Percentiles rank a stretch among this genome's conserved stretches.
Conservation (phyloP, 2,113 vertebrate genomes). For the Eptesicus fuscus region DNA sequence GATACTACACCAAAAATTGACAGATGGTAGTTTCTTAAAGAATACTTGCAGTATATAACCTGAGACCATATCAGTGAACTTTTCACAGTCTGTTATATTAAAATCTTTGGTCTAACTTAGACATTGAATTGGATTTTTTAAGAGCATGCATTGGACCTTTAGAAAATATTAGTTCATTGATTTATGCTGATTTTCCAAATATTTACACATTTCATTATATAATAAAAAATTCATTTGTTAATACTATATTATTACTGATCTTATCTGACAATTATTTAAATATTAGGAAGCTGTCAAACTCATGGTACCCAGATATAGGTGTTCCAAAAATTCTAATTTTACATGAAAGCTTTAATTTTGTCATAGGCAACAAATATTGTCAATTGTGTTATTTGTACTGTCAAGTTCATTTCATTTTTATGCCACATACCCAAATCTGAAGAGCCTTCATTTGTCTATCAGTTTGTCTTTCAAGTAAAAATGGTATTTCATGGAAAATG, state of each 20-base stretch:
- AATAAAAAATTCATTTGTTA: neutral
- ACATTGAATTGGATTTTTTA: neutral
- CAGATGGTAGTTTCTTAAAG: neutral
- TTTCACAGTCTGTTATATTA: neutral
- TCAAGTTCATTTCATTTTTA: neutral
- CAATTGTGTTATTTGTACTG: neutral
- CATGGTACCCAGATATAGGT: neutral
- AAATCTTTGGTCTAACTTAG: neutral
- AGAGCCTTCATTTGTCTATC: neutral
- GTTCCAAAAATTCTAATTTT: neutral
- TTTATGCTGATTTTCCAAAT: neutral
- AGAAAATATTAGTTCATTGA: neutral
- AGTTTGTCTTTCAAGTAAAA: neutral
- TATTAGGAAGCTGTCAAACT: neutral
- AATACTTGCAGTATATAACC: neutral
- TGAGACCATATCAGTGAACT: neutral
- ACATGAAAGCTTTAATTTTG: conserved; percentile 11
- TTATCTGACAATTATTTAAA: neutral
- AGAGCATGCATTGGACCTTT: neutral
- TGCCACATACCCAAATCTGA: neutral
- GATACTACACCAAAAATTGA: neutral
- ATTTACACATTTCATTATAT: neutral
- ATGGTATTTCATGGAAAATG: neutral
- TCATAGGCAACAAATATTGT: neutral
- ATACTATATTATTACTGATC: neutral